Percentiles rank a stretch among this genome's conserved stretches.
These are phyloP conservation scores for Platycercus adscitus DNA, from an alignment of 2,113 vertebrate species.

Conservation along the genomic window DNA sequence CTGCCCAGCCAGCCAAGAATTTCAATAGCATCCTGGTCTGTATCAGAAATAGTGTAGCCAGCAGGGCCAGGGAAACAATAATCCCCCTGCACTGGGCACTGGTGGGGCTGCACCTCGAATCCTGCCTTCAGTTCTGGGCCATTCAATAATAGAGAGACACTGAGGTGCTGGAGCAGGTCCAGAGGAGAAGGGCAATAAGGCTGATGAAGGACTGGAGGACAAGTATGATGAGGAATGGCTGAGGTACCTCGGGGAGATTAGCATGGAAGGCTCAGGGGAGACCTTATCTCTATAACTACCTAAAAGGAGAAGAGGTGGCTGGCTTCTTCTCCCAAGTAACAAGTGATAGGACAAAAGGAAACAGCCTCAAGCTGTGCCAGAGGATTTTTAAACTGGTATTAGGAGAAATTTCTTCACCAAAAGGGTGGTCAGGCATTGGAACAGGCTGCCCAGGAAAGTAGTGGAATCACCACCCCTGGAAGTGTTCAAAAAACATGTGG, in stretches of 20 bases:
- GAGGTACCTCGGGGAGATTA: neutral
- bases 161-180: neutral
- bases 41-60: neutral
- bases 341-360: neutral
- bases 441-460: neutral
- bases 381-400: neutral
- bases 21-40: neutral
- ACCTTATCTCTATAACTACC: neutral
- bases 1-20: neutral
- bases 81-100: neutral
- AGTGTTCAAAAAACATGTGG: neutral
- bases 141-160: neutral
- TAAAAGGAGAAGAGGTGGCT: neutral
- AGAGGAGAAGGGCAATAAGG: neutral
- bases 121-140: neutral
- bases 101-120: neutral
- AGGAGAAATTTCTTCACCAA: neutral
- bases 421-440: neutral
- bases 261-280: neutral
- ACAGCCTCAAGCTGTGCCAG: neutral
- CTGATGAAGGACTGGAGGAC: neutral
- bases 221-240: neutral
- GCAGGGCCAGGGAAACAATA: neutral
- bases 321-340: neutral
- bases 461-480: neutral